Percentiles rank a stretch among this genome's conserved stretches.
These are phyloP conservation scores for Anomalospiza imberbis DNA, from an alignment of 2,797 vertebrate genomes.

Conservation along the genomic window DNA sequence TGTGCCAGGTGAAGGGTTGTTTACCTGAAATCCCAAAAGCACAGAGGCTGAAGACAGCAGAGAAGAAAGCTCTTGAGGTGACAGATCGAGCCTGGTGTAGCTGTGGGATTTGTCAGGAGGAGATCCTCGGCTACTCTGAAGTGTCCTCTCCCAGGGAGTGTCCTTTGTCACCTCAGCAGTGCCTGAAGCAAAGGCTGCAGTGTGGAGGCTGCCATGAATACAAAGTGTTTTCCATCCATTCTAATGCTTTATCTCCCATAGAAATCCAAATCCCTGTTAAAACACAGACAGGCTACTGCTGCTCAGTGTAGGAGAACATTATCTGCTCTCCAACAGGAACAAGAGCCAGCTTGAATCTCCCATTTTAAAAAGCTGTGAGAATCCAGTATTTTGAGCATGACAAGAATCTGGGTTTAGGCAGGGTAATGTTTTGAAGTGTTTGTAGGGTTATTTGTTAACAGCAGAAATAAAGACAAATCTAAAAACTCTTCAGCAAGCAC, in stretches of 20 bases:
- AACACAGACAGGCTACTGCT: not conserved
- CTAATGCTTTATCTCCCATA: not conserved
- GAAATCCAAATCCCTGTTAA: not conserved
- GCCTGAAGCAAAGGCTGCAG: not conserved
- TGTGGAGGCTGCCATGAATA: not conserved
- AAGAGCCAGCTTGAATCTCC: not conserved
- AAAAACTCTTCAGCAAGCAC: not conserved
- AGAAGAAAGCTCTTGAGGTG: not conserved
- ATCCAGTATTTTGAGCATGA: not conserved
- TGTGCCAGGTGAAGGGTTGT: not conserved
- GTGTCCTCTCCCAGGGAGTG: not conserved
- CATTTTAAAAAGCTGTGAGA: not conserved
- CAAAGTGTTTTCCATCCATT: not conserved
- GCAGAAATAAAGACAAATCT: not conserved
- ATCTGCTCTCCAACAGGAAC: not conserved
- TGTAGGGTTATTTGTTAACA: not conserved
- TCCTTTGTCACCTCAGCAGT: not conserved
- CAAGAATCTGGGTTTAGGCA: not conserved
- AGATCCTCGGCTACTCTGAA: fast-evolving
- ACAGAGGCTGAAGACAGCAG: not conserved
- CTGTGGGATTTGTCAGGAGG: not conserved
- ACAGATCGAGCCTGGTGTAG: fast-evolving
- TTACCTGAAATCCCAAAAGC: not conserved
- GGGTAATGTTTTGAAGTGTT: not conserved
- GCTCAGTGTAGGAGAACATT: not conserved